Evolutionary conservation across 2,797 vertebrate genomes (phyloP), one percentile per base, ranked within the genome.

Genomic region (Myotis planiceps): DNA sequence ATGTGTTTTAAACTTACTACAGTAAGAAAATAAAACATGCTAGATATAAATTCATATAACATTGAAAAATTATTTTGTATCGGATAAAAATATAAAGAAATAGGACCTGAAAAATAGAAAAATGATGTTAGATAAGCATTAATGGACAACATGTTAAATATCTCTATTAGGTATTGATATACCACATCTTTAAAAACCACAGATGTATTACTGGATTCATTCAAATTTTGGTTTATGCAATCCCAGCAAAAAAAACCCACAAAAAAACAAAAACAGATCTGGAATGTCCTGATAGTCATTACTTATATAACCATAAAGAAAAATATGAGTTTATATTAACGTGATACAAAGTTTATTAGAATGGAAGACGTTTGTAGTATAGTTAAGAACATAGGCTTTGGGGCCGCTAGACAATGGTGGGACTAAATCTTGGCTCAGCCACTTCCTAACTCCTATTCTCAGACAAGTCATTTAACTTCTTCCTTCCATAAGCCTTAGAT

Each of bases 11-110:
- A 71, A 83, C 83, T 76, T 1, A 71, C 37, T 82, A 58, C 5
- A 90, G 9, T 92, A 94, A 89, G 15, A 89, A 89, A 94, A 87
- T 12, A 89, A 89, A 94, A 80, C 3, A 92, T 71, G 1, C 16
- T 58, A 83, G 13, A 79, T 29, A 88, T 27, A 88, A 19, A 68
- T 94, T 66, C 51, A 88, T 37, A 13, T 18, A 81, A 90, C 6
- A 71, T 3, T 71, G 32, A 16, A 3, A 95, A 96, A 93, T 78
- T 80, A 96, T 63, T 72, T 80, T 79, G 25, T 90, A 79, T 90
- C 25, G 58, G 21, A 82, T 55, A 16, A 85, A 88, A 72, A 88
- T 60, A 76, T 58, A 91, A 92, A 89, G 32, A 60, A 95, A 81
- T 3, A 76, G 7, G 72, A 92, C 21, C 8, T 88, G 27, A 79